These are phyloP conservation scores for Pseudocheirus occidentalis DNA, from an alignment of 2,797 vertebrate species.

Conservation along the genomic window DNA sequence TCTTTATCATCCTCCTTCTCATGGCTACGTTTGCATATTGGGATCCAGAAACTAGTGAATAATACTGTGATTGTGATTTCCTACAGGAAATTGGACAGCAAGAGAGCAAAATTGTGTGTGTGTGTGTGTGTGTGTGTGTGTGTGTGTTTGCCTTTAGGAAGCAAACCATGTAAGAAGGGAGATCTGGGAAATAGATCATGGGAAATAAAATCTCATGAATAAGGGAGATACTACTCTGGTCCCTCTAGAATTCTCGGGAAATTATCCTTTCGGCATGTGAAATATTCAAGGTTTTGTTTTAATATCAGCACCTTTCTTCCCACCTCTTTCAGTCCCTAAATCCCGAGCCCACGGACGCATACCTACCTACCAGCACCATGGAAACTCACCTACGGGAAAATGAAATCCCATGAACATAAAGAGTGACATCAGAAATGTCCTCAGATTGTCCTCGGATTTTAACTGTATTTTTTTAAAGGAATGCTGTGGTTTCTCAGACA, in stretches of 20 bases:
- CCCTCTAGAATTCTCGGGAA: slow-evolving; percentile 80
- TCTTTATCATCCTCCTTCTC: slow-evolving; percentile 47
- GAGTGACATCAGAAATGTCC: slow-evolving; percentile 51
- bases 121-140: slow-evolving; percentile 11
- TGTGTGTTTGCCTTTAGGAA: slow-evolving; percentile 82
- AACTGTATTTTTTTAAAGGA: slow-evolving; percentile 51
- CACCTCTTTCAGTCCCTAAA: slow-evolving; percentile 52
- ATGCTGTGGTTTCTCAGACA: slow-evolving; percentile 45
- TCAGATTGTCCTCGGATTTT: slow-evolving; percentile 49
- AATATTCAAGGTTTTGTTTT: slow-evolving; percentile 78
- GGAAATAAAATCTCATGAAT: slow-evolving; percentile 75
- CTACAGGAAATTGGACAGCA: slow-evolving; percentile 86
- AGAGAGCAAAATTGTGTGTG: slow-evolving; percentile 75
- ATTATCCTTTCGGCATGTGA: slow-evolving; percentile 69
- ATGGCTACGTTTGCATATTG: slow-evolving; percentile 65
- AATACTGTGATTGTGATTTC: slow-evolving; percentile 80
- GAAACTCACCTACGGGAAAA: slow-evolving; percentile 68
- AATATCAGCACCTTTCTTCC: slow-evolving; percentile 70
- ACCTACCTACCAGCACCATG: slow-evolving; percentile 44
- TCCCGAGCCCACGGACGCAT: slow-evolving; percentile 59
- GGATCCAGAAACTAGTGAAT: slow-evolving; percentile 74
- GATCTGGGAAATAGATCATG: slow-evolving; percentile 86
- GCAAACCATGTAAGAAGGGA: slow-evolving; percentile 75
- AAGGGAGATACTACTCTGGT: slow-evolving; percentile 79
- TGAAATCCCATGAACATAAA: slow-evolving; percentile 65